Evolutionary conservation across 2,113 vertebrate species (phyloP).

Genomic region (Xenus cinereus): DNA sequence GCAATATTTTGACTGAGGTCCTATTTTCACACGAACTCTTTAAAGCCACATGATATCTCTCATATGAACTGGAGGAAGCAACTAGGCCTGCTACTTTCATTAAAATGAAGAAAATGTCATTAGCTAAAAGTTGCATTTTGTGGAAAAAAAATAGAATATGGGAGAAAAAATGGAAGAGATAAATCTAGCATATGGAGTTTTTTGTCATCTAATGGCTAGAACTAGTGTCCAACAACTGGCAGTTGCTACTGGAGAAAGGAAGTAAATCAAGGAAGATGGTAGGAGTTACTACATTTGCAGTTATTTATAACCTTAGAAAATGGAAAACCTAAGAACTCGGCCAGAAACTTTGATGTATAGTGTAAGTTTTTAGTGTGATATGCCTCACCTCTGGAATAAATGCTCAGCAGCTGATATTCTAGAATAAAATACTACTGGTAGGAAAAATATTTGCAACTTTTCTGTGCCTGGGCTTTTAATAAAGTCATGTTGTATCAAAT

Average conservation of each 20-base stretch:
- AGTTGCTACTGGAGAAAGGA: not conserved
- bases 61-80: not conserved
- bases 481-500: not conserved
- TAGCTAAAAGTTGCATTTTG: not conserved
- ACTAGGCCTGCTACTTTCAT: not conserved
- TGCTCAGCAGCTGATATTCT: not conserved
- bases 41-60: not conserved
- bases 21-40: not conserved
- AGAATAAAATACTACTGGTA: not conserved
- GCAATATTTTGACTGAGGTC: not conserved
- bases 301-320: conserved; percentile 41
- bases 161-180: not conserved
- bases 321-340: conserved; percentile 1
- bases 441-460: not conserved
- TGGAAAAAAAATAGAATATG: not conserved
- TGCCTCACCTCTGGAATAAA: not conserved
- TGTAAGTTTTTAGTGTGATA: not conserved
- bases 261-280: conserved; percentile 27
- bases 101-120: not conserved
- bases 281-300: not conserved
- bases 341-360: not conserved
- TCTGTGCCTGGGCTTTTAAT: not conserved
- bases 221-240: not conserved
- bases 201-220: not conserved
- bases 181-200: not conserved